Evolutionary conservation across 2,797 vertebrate genomes (phyloP).

Genomic region (Gymnocypris eckloni): DNA sequence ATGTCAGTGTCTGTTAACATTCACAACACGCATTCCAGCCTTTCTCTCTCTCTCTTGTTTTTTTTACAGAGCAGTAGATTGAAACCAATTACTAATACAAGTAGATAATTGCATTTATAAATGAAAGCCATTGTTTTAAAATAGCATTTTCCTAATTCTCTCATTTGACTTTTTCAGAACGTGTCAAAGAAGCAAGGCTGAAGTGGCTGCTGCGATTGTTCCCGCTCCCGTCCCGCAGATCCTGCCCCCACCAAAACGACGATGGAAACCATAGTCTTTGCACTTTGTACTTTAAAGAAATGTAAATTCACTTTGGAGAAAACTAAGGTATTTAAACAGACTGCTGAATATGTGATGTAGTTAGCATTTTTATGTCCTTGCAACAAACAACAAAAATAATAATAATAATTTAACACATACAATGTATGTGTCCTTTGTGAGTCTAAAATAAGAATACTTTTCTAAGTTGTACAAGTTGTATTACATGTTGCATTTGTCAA

Average conservation of each 20-base stretch:
- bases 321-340: slow-evolving; percentile 92
- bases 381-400: slow-evolving; percentile 66
- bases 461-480: slow-evolving; percentile 85
- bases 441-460: slow-evolving; percentile 79
- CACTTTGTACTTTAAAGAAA: slow-evolving; percentile 98
- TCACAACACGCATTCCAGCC: slow-evolving; percentile 22
- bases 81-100: background rate
- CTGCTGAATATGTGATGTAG: slow-evolving; percentile 90
- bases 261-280: slow-evolving; percentile 95
- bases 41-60: background rate
- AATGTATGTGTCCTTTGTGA: slow-evolving; percentile 92
- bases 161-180: slow-evolving; percentile 76
- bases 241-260: slow-evolving; percentile 84
- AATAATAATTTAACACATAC: slow-evolving; percentile 87
- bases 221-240: slow-evolving; percentile 72
- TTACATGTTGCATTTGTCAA: slow-evolving; percentile 70
- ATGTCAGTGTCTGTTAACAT: slow-evolving; percentile 36
- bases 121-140: background rate
- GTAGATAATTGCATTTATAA: background rate
- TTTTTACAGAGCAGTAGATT: background rate
- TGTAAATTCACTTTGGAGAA: slow-evolving; percentile 99
- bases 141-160: slow-evolving; percentile 34
- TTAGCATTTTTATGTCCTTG: slow-evolving; percentile 82
- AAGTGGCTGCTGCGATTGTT: slow-evolving; percentile 68
- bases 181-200: slow-evolving; percentile 91